These are phyloP conservation scores for Cetoscarus ocellatus DNA, from an alignment of 2,797 vertebrate genomes.

Conservation along the genomic window DNA sequence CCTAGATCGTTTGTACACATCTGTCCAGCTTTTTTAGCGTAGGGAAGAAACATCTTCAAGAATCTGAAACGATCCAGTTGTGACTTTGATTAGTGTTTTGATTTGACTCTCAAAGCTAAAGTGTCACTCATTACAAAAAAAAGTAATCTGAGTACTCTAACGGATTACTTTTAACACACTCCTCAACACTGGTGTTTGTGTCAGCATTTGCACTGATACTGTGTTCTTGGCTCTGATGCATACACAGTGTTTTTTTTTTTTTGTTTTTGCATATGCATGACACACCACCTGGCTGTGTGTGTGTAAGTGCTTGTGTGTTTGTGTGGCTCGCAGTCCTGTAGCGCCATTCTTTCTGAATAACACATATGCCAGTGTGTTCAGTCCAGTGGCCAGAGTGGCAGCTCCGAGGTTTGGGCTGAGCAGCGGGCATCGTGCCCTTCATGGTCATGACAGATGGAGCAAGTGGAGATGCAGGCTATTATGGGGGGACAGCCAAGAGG, in stretches of 20 bases:
- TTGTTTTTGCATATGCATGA: slow-evolving; percentile 57
- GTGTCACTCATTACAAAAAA: no score
- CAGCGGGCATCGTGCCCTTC: slow-evolving; percentile 72
- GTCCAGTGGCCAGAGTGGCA: slow-evolving; percentile 74
- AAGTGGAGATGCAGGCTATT: slow-evolving; percentile 64
- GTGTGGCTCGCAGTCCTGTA: slow-evolving; percentile 19
- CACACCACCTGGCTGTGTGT: slow-evolving; percentile 54
- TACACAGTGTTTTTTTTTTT: slow-evolving; percentile 29
- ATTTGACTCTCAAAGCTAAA: no score
- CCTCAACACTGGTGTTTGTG: background rate
- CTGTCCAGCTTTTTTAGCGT: no score
- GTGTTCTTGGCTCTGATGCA: background rate
- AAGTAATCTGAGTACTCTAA: no score
- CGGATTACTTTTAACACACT: no score
- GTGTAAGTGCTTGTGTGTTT: slow-evolving; percentile 20
- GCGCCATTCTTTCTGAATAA: slow-evolving; percentile 45
- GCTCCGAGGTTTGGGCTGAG: slow-evolving; percentile 59
- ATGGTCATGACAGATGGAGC: slow-evolving; percentile 74
- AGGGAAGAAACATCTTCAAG: no score
- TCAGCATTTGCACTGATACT: background rate
- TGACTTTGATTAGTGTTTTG: no score
- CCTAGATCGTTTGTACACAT: no score
- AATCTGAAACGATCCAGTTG: no score
- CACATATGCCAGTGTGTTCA: slow-evolving; percentile 71
- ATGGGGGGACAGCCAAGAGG: slow-evolving; percentile 37